Conservation (phyloP, 92 coral and sea anemone genomes). For the Diadumene lineata region DNA sequence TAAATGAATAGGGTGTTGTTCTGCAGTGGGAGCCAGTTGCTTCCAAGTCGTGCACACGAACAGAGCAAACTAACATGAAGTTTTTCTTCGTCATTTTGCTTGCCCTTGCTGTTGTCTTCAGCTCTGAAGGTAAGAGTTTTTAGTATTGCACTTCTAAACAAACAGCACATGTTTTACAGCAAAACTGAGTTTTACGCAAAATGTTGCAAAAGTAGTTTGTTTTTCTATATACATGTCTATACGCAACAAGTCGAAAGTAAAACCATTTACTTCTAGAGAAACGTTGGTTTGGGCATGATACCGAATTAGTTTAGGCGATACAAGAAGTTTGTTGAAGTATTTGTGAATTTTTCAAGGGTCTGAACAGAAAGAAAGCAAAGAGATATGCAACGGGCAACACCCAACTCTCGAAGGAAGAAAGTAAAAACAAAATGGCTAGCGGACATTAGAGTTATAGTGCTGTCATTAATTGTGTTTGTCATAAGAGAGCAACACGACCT, state of each 20-base stretch:
- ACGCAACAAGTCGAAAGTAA: too few species aligned
- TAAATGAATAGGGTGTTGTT: not conserved
- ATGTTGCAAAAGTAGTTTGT: too few species aligned
- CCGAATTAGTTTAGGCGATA: not conserved
- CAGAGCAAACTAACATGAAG: not conserved
- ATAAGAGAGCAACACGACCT: not conserved
- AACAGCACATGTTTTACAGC: too few species aligned
- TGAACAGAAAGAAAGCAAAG: too few species aligned
- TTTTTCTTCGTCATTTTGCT: not conserved
- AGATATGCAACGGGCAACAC: not conserved
- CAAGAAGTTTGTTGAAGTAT: not conserved
- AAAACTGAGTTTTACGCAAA: too few species aligned
- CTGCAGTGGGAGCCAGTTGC: not conserved
- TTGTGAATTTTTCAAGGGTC: not conserved
- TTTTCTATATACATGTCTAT: too few species aligned
- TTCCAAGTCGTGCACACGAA: not conserved
- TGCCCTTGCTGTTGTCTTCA: not conserved
- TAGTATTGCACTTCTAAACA: too few species aligned
- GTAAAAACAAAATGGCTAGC: too few species aligned
- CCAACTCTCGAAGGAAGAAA: not conserved
- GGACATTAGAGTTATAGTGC: too few species aligned
- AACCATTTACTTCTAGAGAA: too few species aligned
- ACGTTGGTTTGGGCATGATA: too few species aligned
- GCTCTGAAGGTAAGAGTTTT: not conserved
- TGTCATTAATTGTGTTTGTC: too few species aligned